phyloP scores from a whole-genome alignment of 2,888 invertebrate genomes.

The Cyrtodaria siliqua region DNA sequence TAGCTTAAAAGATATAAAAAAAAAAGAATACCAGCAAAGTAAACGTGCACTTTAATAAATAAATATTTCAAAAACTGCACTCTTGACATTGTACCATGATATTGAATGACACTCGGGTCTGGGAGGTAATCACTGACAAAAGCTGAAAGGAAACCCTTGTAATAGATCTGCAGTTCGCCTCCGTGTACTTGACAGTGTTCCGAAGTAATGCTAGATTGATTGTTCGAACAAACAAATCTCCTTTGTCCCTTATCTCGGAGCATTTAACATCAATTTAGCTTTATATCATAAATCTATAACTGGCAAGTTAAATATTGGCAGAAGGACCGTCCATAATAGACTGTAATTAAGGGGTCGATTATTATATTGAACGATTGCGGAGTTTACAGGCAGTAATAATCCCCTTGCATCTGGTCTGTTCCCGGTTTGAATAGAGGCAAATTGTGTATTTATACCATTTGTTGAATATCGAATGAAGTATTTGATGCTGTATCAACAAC shows the following conservation, averaged over 20 bases:
- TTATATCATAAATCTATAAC: background rate
- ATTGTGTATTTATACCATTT: slow-evolving; percentile 35
- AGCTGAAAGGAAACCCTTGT: too few relatives aligned
- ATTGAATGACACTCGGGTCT: too few relatives aligned
- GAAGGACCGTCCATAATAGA: background rate
- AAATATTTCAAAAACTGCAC: too few relatives aligned
- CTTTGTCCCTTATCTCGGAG: background rate
- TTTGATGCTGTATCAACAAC: background rate
- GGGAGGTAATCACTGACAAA: too few relatives aligned
- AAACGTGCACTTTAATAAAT: too few relatives aligned
- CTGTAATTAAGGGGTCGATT: slow-evolving; percentile 9
- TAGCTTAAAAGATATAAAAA: too few relatives aligned
- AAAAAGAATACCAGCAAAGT: too few relatives aligned
- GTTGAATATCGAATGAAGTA: slow-evolving; percentile 6
- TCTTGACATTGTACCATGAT: too few relatives aligned
- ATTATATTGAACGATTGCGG: slow-evolving; percentile 36
- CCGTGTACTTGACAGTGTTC: too few relatives aligned
- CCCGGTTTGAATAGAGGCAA: slow-evolving; percentile 26
- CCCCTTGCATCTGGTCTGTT: slow-evolving; percentile 31
- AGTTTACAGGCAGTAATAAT: slow-evolving; percentile 25
- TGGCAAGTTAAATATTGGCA: background rate
- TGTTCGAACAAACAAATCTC: background rate
- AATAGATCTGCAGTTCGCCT: too few relatives aligned
- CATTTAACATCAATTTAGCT: background rate
- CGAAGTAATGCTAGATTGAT: too few relatives aligned